phyloP scores from a whole-genome alignment of 2,113 vertebrate species.

The Serinus canaria region DNA sequence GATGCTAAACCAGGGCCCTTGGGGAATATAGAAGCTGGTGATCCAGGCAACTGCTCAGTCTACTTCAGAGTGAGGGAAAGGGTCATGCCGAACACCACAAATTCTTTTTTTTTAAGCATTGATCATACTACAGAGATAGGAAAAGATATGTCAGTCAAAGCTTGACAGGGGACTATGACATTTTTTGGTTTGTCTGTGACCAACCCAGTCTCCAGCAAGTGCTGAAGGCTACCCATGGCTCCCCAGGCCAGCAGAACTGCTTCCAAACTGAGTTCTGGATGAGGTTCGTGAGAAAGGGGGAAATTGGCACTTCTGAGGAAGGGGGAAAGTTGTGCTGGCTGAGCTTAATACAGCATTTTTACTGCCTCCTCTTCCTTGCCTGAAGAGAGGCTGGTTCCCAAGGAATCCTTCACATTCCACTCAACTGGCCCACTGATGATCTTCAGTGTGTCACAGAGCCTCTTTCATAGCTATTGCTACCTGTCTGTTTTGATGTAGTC shows the following conservation, averaged over 20 bases:
- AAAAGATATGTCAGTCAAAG: background rate
- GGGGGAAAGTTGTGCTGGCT: fast-evolving
- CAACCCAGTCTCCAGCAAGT: background rate
- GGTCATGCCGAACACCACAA: background rate
- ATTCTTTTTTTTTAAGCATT: background rate
- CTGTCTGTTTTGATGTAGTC: background rate
- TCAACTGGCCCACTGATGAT: background rate
- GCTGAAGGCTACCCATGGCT: background rate
- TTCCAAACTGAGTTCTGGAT: background rate
- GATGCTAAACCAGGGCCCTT: background rate
- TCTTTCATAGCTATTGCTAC: background rate
- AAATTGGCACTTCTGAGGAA: background rate
- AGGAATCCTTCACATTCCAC: background rate
- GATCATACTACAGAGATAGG: background rate
- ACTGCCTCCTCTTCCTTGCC: background rate
- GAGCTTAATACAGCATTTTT: background rate
- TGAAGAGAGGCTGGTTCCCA: background rate
- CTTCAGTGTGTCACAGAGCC: background rate
- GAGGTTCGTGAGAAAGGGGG: background rate
- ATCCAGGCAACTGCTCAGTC: background rate
- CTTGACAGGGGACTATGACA: background rate
- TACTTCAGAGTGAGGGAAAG: background rate
- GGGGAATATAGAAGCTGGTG: background rate
- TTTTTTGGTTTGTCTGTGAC: background rate
- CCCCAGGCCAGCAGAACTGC: background rate